A percentile compares a stretch with the other conserved stretches of the same genome.
phyloP scores from a whole-genome alignment of 2,797 vertebrate species.

The Bufotes viridis region DNA sequence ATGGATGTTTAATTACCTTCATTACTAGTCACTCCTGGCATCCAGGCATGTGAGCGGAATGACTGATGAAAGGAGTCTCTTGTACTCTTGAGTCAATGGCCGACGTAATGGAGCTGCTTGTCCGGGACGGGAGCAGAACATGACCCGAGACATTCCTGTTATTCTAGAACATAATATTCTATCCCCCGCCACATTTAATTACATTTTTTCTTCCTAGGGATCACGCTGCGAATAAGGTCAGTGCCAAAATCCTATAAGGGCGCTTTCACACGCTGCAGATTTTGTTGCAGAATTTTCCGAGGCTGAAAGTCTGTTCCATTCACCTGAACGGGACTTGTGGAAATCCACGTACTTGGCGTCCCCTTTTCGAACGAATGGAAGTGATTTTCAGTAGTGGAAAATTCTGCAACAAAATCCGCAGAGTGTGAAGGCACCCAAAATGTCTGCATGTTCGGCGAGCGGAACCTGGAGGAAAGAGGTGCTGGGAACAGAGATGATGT shows the following conservation, averaged over 20 bases:
- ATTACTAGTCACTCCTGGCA: constrained; percentile 82
- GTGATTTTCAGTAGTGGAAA: too few species aligned
- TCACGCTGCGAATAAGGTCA: background rate
- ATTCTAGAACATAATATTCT: constrained; percentile 12
- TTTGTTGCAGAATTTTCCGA: too few species aligned
- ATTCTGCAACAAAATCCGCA: too few species aligned
- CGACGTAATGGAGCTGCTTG: constrained; percentile 65
- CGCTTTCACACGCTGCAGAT: too few species aligned
- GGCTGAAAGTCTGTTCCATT: too few species aligned
- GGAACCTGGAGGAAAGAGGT: too few species aligned
- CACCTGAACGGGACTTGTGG: too few species aligned
- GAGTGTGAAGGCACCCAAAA: too few species aligned
- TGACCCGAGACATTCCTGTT: background rate
- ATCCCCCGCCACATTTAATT: background rate
- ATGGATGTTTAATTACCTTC: constrained; percentile 97
- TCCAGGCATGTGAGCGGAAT: constrained; percentile 77
- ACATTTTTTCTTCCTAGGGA: background rate
- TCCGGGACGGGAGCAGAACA: background rate
- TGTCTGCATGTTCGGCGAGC: too few species aligned
- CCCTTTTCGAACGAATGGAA: too few species aligned
- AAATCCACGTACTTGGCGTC: too few species aligned
- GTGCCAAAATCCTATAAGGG: background rate
- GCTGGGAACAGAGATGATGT: too few species aligned
- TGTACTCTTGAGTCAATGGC: constrained; percentile 71
- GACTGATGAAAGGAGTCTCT: constrained; percentile 79